Base-by-base conservation (phyloP, 2,888 invertebrate genomes). In the Drosophila lutescens region DNA sequence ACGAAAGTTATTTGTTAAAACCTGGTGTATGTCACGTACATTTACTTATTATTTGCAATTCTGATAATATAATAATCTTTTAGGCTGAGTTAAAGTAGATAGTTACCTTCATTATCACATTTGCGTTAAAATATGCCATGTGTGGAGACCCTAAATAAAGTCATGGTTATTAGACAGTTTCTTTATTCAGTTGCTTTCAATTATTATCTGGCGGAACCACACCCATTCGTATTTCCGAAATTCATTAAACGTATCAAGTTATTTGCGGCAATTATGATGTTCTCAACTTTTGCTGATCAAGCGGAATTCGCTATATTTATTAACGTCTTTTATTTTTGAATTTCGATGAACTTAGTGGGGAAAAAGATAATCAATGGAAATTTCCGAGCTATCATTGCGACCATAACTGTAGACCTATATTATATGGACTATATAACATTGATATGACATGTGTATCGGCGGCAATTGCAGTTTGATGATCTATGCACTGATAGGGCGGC, bases 401-500 rank as follows among this genome's bases (percentile, higher is more conserved):
- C 17, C 32, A 32, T 17, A 34, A 17, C 0, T 26, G 46, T 46
- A 13, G 3, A 8, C 6, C 9, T 15, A 26, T 26, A 26, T 26
- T 17, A 13, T 17, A 17, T 13, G 4, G 2, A 7, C 2, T 12
- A 30, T 15, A 47, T 15, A 47, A 10, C 10, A 47, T 17, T 6
- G 12, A 43, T 32, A n/a, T 12, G 15, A 17, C 47, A 34, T 20
- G 49, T 49, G 49, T 17, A 30, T 17, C 49, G 47, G 34, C 44
- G 47, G 51, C 55, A 61, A 65, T 65, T 69, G 74, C 73, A 62
- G 73, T 85, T 80, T 46, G 46, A 46, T 79, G 86, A 77, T 79
- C 79, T 75, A 76, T 78, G 69, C 77, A 74, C 34, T 51, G 59
- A 63, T 62, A 57, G 15, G 38, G 23, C 30, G 30, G 17, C 26